Conservation (phyloP, 2,888 invertebrate genomes). For the Caenorhabditis wallacei region DNA sequence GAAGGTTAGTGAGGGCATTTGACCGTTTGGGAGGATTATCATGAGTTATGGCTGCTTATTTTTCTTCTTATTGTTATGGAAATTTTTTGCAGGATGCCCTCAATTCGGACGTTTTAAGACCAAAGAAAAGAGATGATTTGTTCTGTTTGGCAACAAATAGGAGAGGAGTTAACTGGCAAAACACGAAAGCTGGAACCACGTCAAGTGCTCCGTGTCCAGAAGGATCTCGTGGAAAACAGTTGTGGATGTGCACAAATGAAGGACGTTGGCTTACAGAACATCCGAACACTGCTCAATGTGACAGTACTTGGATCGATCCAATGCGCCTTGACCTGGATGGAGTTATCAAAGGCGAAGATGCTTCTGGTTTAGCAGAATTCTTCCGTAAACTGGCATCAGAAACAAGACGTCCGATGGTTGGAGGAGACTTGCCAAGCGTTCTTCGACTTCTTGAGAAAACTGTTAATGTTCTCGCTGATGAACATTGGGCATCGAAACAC, state of each 20-base stretch:
- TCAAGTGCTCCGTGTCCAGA: conserved; percentile 54
- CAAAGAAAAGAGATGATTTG: conserved; percentile 24
- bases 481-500: conserved; percentile 58
- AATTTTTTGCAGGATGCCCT: conserved; percentile 44
- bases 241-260: conserved; percentile 70
- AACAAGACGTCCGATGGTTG: conserved; percentile 69
- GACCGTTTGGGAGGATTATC: conserved; percentile 26
- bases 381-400: conserved; percentile 56
- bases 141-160: conserved; percentile 42
- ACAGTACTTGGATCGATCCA: conserved; percentile 59
- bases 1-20: conserved; percentile 33
- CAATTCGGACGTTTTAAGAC: conserved; percentile 21
- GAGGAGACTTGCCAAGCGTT: conserved; percentile 74
- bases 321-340: conserved; percentile 37
- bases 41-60: conserved; percentile 32
- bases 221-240: conserved; percentile 61
- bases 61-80: conserved; percentile 4
- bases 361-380: conserved; percentile 65
- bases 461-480: conserved; percentile 47
- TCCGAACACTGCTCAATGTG: conserved; percentile 67
- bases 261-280: conserved; percentile 70
- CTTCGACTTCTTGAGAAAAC: conserved; percentile 64
- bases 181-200: conserved; percentile 47
- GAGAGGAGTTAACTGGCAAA: conserved; percentile 60
- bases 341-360: conserved; percentile 41